Percentiles rank a stretch among this genome's conserved stretches.
These are phyloP conservation scores for Rissa tridactyla DNA, from an alignment of 2,113 vertebrate genomes.

Conservation along the genomic window DNA sequence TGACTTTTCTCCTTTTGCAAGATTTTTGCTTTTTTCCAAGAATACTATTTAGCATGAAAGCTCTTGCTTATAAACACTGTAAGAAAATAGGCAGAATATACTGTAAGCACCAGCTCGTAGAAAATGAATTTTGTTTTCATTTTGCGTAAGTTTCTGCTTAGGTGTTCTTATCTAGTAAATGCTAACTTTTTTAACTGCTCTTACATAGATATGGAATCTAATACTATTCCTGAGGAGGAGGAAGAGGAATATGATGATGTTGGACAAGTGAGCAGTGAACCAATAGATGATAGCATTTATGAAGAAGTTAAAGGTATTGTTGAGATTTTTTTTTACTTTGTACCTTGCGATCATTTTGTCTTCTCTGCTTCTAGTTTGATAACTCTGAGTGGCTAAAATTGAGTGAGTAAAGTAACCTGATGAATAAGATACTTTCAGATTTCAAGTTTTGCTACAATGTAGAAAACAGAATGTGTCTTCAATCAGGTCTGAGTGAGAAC, in stretches of 20 bases:
- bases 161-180: neutral
- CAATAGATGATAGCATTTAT: slow-evolving; percentile 84
- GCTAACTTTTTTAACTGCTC: neutral
- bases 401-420: neutral
- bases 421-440: neutral
- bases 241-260: slow-evolving; percentile 86
- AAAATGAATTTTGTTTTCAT: neutral
- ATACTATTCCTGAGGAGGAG: slow-evolving; percentile 84
- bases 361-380: neutral
- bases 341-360: neutral
- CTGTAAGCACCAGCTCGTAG: neutral
- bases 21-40: neutral
- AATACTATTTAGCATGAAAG: neutral
- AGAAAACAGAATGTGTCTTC: neutral
- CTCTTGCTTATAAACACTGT: neutral
- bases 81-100: neutral
- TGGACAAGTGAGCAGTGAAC: slow-evolving; percentile 38
- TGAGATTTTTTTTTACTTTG: neutral
- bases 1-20: neutral
- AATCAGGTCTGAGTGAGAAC: neutral
- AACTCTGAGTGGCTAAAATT: neutral
- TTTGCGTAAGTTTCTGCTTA: neutral
- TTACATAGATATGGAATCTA: slow-evolving; percentile 76
- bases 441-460: neutral
- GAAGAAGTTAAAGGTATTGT: slow-evolving; percentile 88